Evolutionary conservation across 2,113 vertebrate species (phyloP), one percentile per base, ranked within the genome.

Genomic region (Odocoileus virginianus): DNA sequence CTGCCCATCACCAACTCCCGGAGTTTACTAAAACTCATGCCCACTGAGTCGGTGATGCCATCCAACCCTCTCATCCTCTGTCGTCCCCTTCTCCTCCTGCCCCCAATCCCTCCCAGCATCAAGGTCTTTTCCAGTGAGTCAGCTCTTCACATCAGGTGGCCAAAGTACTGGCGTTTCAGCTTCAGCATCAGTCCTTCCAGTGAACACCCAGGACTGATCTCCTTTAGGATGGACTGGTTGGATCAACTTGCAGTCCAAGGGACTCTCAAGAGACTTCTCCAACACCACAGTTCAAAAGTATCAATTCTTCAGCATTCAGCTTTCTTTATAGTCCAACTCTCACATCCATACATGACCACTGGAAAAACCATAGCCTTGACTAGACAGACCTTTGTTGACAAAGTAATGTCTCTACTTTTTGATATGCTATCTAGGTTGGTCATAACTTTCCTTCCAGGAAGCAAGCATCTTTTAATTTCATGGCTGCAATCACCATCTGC

Each of bases 301-400:
- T 67, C 3, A 67, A n/a, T 67, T 67, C 7, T 67, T 67, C 0
- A 0, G 7, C 0, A 1, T 3, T 67, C 61, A 67, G 61, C 33
- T n/a, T 67, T 67, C 61, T n/a, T 64, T n/a, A 67, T 19, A 19
- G 61, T 67, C 61, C 33, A n/a, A 10, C 4, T 19, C 33, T 67
- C 16, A n/a, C 33, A n/a, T 67, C 61, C 61, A n/a, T 10, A 67
- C 61, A 67, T 19, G 33, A 67, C 61, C 4, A n/a, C 33, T 67
- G 33, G 33, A n/a, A 10, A 67, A 67, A n/a, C 3, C 61, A 67
- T 67, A n/a, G 33, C 33, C 15, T 67, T 67, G 7, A 67, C 61
- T n/a, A 67, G 61, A n/a, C 3, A 1, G 15, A 64, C 15, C 30
- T 64, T 64, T 33, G 61, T 64, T 17, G 30, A 2, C 15, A 64